Conservation (phyloP, 2,797 vertebrate genomes). For the Clarias laeviceps region DNA sequence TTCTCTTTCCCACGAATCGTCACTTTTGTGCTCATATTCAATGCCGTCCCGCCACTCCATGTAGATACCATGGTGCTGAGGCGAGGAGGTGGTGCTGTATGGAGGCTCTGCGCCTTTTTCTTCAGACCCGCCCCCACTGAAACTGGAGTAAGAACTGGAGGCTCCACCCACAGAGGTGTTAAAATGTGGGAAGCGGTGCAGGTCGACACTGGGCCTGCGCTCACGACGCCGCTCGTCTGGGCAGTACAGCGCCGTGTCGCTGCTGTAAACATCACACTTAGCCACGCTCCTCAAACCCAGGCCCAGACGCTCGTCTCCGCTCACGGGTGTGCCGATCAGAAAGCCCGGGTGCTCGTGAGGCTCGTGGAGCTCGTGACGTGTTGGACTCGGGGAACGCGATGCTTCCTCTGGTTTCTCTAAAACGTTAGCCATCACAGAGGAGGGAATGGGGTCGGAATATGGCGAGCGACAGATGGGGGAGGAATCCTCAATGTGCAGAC, state of each 20-base stretch:
- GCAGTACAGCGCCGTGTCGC: conserved; percentile 93
- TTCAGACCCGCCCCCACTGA: conserved; percentile 88
- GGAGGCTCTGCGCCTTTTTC: conserved; percentile 86
- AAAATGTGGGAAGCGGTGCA: conserved; percentile 86
- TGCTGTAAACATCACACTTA: conserved; percentile 91
- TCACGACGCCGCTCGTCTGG: conserved; percentile 85
- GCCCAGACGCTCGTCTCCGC: conserved; percentile 75
- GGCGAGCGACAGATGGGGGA: conserved; percentile 83
- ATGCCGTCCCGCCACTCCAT: conserved; percentile 87
- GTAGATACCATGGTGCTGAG: conserved; percentile 88
- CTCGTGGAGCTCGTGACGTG: conserved; percentile 83
- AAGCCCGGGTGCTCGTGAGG: conserved; percentile 79
- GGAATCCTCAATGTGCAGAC: conserved; percentile 86
- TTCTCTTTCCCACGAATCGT: conserved; percentile 84
- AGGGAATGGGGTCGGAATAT: conserved; percentile 85
- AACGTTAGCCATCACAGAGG: conserved; percentile 87
- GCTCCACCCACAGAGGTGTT: conserved; percentile 83
- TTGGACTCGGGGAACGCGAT: conserved; percentile 82
- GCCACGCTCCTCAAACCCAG: conserved; percentile 77
- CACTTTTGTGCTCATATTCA: conserved; percentile 88
- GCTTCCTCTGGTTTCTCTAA: conserved; percentile 91
- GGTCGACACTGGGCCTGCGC: conserved; percentile 87
- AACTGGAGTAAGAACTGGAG: conserved; percentile 96
- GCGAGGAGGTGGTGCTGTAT: conserved; percentile 87
- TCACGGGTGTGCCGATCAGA: conserved; percentile 70